These are phyloP conservation scores for Megalonaias nervosa DNA, from an alignment of 1,140 invertebrate species.

Conservation along the genomic window DNA sequence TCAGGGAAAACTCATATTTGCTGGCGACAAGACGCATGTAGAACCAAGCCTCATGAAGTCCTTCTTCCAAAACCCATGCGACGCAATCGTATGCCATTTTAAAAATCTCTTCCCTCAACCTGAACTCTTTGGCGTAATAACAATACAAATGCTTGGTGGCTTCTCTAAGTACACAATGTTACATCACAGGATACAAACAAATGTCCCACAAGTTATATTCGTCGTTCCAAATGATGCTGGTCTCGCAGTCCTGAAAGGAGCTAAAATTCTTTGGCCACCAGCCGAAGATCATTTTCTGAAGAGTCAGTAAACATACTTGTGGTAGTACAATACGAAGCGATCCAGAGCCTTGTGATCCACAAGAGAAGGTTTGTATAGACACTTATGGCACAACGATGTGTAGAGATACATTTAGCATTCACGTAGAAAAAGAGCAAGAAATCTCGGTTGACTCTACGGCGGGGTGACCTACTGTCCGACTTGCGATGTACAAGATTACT, in stretches of 20 bases:
- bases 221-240: conserved; percentile 42
- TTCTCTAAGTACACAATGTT: conserved; percentile 45
- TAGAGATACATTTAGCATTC: conserved; percentile 37
- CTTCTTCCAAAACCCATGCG: conserved; percentile 34
- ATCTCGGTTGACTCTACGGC: conserved; percentile 12
- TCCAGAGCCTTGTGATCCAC: conserved; percentile 15
- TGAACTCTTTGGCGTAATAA: conserved; percentile 5
- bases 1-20: conserved; percentile 25
- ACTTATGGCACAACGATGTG: conserved; percentile 29
- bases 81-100: conserved; percentile 39
- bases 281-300: conserved; percentile 33
- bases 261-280: conserved; percentile 49
- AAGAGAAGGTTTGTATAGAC: conserved; percentile 7
- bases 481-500: not conserved
- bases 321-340: conserved; percentile 21
- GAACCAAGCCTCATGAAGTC: conserved; percentile 14
- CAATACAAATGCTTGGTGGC: conserved; percentile 48
- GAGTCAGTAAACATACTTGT: conserved; percentile 46
- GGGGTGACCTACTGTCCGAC: conserved; percentile 14
- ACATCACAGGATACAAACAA: conserved; percentile 24
- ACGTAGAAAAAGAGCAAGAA: conserved; percentile 32
- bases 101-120: conserved; percentile 22
- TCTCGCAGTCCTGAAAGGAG: conserved; percentile 49
- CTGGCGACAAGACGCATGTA: conserved; percentile 45
- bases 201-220: conserved; percentile 36